Conservation (phyloP, 2,888 invertebrate species). For the Ochlodes sylvanus region DNA sequence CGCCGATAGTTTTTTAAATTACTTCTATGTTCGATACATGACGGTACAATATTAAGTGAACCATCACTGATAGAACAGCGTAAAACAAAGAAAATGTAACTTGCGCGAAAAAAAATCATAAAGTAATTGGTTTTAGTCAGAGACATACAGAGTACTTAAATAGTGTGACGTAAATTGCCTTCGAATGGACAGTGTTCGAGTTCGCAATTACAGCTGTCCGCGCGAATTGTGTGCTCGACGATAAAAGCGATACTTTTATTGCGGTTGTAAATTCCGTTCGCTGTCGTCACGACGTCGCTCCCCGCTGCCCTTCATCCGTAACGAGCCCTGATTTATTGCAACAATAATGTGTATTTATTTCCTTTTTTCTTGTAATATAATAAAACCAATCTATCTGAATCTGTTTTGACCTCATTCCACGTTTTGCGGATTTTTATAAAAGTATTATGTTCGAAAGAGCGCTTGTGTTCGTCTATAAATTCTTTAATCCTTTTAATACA, state of each 20-base stretch:
- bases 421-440: background rate
- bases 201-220: constrained; percentile 80
- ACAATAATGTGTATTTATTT: constrained; percentile 21
- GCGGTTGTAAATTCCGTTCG: constrained; percentile 73
- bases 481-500: no score
- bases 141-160: constrained; percentile 50
- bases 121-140: constrained; percentile 1
- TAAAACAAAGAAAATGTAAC: no score
- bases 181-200: constrained; percentile 73
- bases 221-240: constrained; percentile 79
- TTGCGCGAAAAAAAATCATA: background rate
- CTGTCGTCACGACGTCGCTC: constrained; percentile 64
- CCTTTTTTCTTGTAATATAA: constrained; percentile 12
- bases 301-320: constrained; percentile 35
- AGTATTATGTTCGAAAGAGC: background rate
- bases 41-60: no score
- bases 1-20: no score
- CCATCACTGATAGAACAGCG: no score
- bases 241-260: constrained; percentile 82
- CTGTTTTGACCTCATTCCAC: background rate
- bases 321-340: constrained; percentile 16
- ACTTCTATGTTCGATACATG: no score
- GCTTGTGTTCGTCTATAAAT: no score
- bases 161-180: constrained; percentile 74
- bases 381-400: constrained; percentile 12